Percentiles rank a stretch among this genome's conserved stretches.
These are phyloP conservation scores for Drosophila virilis DNA, from an alignment of 1,140 invertebrate species.

Conservation along the genomic window DNA sequence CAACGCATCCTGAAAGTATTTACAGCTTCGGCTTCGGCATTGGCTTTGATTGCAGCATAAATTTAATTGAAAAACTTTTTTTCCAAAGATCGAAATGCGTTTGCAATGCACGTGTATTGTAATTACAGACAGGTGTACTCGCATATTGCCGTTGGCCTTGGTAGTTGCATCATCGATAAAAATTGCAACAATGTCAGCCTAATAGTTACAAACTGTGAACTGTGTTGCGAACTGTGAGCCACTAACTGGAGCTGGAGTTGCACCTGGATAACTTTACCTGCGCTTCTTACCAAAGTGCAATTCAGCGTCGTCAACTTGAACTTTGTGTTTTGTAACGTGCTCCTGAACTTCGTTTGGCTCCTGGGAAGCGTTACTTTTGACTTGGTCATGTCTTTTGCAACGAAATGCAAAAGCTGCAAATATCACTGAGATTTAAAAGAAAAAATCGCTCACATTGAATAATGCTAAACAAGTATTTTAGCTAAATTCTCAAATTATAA, in stretches of 20 bases:
- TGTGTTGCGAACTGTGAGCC: conserved; percentile 17
- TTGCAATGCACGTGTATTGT: conserved; percentile 20
- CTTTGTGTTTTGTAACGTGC: conserved; percentile 48
- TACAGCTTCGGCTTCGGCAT: conserved; percentile 14
- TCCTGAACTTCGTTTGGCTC: conserved; percentile 10
- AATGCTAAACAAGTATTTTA: not conserved
- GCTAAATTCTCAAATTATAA: too few relatives aligned
- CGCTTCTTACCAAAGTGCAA: conserved; percentile 65
- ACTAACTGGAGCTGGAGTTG: conserved; percentile 13
- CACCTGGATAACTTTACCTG: conserved; percentile 52
- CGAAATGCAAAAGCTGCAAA: not conserved
- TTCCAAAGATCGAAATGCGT: conserved; percentile 31
- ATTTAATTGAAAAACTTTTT: conserved; percentile 72
- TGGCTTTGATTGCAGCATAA: conserved; percentile 56
- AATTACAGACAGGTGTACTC: conserved; percentile 46
- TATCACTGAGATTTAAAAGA: not conserved
- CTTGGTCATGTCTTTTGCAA: conserved; percentile 16
- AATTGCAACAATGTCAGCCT: conserved; percentile 60
- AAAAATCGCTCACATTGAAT: too few relatives aligned
- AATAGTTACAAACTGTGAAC: conserved; percentile 25
- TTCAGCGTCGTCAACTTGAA: conserved; percentile 73
- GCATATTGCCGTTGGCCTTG: conserved; percentile 29
- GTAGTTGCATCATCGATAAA: conserved; percentile 63
- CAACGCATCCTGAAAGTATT: conserved; percentile 59
- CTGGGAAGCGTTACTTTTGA: not conserved